Percentiles rank a stretch among this genome's conserved stretches.
phyloP scores from a whole-genome alignment of 2,797 vertebrate genomes.

The Cyprinodon diabolis region DNA sequence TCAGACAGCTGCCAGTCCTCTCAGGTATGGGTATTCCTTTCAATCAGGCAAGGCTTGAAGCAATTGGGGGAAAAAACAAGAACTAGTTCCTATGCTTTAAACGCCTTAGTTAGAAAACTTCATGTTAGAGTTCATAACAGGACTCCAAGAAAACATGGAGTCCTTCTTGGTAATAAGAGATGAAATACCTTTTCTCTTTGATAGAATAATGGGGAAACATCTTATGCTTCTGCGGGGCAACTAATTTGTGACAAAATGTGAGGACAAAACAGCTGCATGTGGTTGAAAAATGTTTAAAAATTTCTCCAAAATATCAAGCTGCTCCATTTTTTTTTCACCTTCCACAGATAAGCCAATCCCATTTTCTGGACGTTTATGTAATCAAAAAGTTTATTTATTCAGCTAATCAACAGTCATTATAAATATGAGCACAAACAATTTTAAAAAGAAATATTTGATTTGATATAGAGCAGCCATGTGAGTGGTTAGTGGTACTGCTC shows the following conservation, averaged over 20 bases:
- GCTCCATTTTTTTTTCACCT: no score
- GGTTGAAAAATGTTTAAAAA: no score
- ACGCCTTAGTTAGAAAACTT: neutral
- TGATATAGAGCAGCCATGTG: no score
- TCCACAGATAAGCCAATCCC: no score
- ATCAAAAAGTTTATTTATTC: no score
- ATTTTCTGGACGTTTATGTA: no score
- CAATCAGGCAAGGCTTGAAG: no score
- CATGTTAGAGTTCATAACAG: neutral
- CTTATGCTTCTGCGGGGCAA: neutral
- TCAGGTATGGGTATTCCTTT: neutral
- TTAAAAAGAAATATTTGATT: no score
- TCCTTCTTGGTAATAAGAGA: neutral
- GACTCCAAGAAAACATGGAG: neutral
- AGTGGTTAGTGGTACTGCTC: no score
- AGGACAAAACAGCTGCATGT: neutral
- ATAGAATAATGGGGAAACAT: neutral
- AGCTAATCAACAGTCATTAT: no score
- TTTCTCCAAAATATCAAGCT: no score
- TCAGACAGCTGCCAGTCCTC: neutral
- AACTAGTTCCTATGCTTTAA: neutral
- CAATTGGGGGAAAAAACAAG: neutral
- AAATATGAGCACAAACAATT: no score
- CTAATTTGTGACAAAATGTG: neutral
- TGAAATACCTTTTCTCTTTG: neutral